These are phyloP conservation scores for Loripinus fragilis DNA, from an alignment of 2,888 invertebrate genomes.

Conservation along the genomic window DNA sequence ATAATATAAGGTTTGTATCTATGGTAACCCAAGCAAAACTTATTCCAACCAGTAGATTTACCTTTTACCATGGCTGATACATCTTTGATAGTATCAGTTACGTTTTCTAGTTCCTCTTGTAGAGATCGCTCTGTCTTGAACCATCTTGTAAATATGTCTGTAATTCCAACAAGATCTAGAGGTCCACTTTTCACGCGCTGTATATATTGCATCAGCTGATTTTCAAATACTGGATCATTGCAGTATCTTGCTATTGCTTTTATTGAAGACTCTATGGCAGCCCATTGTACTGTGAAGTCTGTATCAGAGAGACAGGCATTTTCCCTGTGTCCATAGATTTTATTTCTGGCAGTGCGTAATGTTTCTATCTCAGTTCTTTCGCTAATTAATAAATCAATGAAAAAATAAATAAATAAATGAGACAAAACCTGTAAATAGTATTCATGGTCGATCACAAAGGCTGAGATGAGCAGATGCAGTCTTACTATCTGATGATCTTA, in stretches of 20 bases:
- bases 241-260: not conserved
- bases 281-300: constrained; percentile 8
- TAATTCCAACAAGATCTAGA: not conserved
- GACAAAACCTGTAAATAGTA: no score
- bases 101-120: not conserved
- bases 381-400: no score
- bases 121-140: not conserved
- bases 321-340: constrained; percentile 17
- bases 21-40: no score
- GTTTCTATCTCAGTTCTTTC: constrained; percentile 13
- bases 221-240: not conserved
- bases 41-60: not conserved
- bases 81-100: not conserved
- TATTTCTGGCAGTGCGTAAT: not conserved
- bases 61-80: not conserved
- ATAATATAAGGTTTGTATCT: no score
- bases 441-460: no score
- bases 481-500: no score
- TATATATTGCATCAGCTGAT: not conserved
- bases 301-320: not conserved
- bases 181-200: not conserved
- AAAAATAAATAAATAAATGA: not conserved
- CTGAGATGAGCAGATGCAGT: no score
- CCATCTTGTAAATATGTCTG: not conserved
- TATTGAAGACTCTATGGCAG: not conserved